phyloP scores from a whole-genome alignment of 2,888 invertebrate species.

The Eustalomyia histrio region DNA sequence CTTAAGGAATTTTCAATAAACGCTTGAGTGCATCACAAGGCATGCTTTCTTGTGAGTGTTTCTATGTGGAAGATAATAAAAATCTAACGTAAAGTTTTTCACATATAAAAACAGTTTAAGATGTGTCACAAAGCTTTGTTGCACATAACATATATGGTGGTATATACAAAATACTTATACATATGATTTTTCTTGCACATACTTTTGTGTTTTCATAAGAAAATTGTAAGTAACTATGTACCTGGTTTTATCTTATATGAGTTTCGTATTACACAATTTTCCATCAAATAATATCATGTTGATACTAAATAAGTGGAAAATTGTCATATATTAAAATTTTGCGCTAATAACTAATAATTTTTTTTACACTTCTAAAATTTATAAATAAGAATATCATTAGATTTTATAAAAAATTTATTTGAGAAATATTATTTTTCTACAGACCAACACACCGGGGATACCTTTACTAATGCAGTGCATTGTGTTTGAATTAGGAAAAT shows the following conservation, averaged over 20 bases:
- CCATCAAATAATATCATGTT: conserved; percentile 11
- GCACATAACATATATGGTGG: background rate
- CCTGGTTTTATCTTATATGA: conserved; percentile 5
- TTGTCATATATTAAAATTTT: conserved; percentile 1
- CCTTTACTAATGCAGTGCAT: too few species aligned
- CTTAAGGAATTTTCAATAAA: conserved; percentile 64
- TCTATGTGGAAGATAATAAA: conserved; percentile 24
- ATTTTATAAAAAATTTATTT: too few species aligned
- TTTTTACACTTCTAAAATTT: too few species aligned
- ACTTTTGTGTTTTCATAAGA: conserved; percentile 3
- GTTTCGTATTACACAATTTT: conserved; percentile 15
- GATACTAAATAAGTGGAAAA: conserved; percentile 55
- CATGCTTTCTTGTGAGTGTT: conserved; percentile 7
- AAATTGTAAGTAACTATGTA: background rate
- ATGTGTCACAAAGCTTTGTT: conserved; percentile 44
- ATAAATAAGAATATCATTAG: too few species aligned
- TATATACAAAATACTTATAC: background rate
- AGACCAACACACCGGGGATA: too few species aligned
- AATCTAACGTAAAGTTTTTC: conserved; percentile 44
- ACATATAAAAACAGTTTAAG: conserved; percentile 25
- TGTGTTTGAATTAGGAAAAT: too few species aligned
- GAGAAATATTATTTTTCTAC: too few species aligned
- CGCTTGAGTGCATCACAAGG: conserved; percentile 49
- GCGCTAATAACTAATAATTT: too few species aligned
- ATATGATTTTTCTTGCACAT: background rate